Conservation (phyloP, 2,797 vertebrate genomes). For the Acanthurus tractus region DNA sequence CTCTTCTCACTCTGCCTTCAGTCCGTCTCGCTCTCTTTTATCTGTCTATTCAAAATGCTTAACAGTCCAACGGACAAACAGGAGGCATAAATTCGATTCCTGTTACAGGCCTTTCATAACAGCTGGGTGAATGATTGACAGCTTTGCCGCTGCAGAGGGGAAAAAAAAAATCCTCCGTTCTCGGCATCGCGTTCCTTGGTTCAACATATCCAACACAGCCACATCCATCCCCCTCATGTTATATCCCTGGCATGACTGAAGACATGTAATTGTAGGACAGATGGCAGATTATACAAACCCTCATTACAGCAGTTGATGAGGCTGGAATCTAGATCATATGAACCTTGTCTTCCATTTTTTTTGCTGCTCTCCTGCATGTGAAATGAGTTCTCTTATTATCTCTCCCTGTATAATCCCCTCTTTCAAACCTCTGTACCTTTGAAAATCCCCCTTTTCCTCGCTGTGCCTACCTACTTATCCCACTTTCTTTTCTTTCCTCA, state of each 20-base stretch:
- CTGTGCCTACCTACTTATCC: slow-evolving; percentile 21
- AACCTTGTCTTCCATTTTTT: slow-evolving; percentile 57
- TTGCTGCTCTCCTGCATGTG: slow-evolving; percentile 30
- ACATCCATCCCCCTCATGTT: slow-evolving; percentile 46
- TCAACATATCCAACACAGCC: slow-evolving; percentile 17
- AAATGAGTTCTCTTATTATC: slow-evolving; percentile 64
- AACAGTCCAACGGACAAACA: slow-evolving; percentile 1
- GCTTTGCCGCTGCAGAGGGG: slow-evolving; percentile 24
- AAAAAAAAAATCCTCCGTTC: not conserved
- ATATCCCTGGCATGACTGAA: slow-evolving; percentile 55
- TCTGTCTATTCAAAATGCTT: slow-evolving; percentile 22
- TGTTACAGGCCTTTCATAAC: slow-evolving; percentile 14
- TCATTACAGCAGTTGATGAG: slow-evolving; percentile 70
- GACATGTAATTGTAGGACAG: slow-evolving; percentile 71
- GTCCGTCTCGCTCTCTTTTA: slow-evolving; percentile 1
- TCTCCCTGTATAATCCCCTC: slow-evolving; percentile 33
- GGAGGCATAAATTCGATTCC: slow-evolving; percentile 15
- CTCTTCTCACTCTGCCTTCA: slow-evolving; percentile 4
- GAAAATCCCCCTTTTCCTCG: slow-evolving; percentile 1
- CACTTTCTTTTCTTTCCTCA: slow-evolving; percentile 17
- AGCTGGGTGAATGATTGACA: slow-evolving; percentile 17
- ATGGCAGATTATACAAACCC: slow-evolving; percentile 76
- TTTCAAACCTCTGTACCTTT: slow-evolving; percentile 35
- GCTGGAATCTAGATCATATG: slow-evolving; percentile 66
- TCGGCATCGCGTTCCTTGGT: not conserved